A percentile compares a stretch with the other conserved stretches of the same genome.
These are phyloP conservation scores for Euthynnus affinis DNA, from an alignment of 2,797 vertebrate species.

Conservation along the genomic window DNA sequence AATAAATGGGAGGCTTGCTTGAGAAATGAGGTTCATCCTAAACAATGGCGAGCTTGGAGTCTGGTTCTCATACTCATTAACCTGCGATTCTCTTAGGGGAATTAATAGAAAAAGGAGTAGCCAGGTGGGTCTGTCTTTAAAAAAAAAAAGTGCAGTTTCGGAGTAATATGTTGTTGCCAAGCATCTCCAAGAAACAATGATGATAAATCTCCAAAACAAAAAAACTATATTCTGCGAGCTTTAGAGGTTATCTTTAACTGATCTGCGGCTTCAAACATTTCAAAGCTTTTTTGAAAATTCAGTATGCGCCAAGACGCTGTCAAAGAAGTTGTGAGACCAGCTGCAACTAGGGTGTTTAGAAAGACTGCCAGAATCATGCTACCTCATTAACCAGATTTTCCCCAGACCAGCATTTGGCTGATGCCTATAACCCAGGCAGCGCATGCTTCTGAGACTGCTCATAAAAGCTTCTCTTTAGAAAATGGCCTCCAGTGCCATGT, in stretches of 20 bases:
- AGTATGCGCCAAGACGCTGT: constrained; percentile 13
- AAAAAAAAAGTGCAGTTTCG: not conserved
- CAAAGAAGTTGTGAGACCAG: constrained; percentile 35
- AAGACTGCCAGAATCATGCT: constrained; percentile 54
- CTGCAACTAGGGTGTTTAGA: constrained; percentile 44
- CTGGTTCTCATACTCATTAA: constrained; percentile 53
- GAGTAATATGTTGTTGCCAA: not conserved
- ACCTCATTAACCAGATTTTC: constrained; percentile 67
- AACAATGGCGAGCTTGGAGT: constrained; percentile 50
- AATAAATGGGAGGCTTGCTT: constrained; percentile 37
- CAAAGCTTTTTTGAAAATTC: not conserved
- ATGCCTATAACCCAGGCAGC: constrained; percentile 34
- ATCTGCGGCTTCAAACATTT: constrained; percentile 31
- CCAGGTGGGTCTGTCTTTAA: constrained; percentile 25
- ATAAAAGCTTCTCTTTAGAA: constrained; percentile 59
- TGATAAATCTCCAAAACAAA: constrained; percentile 10
- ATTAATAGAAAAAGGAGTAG: constrained; percentile 1
- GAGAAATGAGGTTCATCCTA: constrained; percentile 48
- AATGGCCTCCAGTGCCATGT: constrained; percentile 51
- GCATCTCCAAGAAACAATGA: constrained; percentile 20
- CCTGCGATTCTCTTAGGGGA: constrained; percentile 52
- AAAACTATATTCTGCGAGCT: not conserved
- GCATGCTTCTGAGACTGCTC: constrained; percentile 48
- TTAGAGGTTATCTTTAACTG: constrained; percentile 1
- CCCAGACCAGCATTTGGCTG: constrained; percentile 57